A percentile compares a stretch with the other conserved stretches of the same genome.
These are phyloP conservation scores for Elymnias hypermnestra DNA, from an alignment of 1,140 invertebrate species.

Conservation along the genomic window DNA sequence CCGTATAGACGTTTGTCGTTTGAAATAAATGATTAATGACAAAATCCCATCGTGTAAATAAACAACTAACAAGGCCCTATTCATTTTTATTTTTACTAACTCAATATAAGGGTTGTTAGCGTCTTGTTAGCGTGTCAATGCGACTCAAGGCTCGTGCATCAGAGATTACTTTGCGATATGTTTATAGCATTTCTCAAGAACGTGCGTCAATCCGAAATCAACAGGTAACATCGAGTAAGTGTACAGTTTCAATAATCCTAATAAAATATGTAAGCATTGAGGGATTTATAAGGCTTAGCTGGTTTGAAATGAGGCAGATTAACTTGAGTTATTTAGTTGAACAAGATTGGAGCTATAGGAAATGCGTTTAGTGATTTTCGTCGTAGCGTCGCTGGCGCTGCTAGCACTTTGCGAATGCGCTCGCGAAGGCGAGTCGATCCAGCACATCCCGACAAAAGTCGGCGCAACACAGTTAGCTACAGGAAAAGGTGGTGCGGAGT, in stretches of 20 bases:
- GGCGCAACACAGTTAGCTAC: conserved; percentile 63
- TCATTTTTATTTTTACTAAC: conserved; percentile 8
- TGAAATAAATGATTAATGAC: neutral
- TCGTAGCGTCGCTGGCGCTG: conserved; percentile 59
- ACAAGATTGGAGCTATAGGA: conserved; percentile 58
- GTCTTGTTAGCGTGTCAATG: conserved; percentile 16
- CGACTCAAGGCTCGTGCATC: conserved; percentile 44
- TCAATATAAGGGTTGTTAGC: conserved; percentile 20
- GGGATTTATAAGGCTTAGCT: conserved; percentile 39
- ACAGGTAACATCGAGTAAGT: conserved; percentile 40
- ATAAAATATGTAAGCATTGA: conserved; percentile 47
- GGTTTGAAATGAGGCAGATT: conserved; percentile 13
- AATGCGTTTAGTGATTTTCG: conserved; percentile 60
- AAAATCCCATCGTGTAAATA: neutral
- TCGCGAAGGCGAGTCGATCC: conserved; percentile 51
- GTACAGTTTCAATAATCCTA: conserved; percentile 42
- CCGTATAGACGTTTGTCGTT: no score
- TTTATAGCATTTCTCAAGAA: conserved; percentile 35
- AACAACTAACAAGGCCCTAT: neutral
- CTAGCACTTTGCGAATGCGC: conserved; percentile 53
- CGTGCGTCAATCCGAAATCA: conserved; percentile 44
- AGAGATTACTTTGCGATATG: conserved; percentile 41
- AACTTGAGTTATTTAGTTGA: conserved; percentile 19
- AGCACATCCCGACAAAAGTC: conserved; percentile 55
- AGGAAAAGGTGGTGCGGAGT: conserved; percentile 51